Percentiles rank a stretch among this genome's conserved stretches.
These are phyloP conservation scores for Caenorhabditis wallacei DNA, from an alignment of 2,888 invertebrate genomes.

Conservation along the genomic window DNA sequence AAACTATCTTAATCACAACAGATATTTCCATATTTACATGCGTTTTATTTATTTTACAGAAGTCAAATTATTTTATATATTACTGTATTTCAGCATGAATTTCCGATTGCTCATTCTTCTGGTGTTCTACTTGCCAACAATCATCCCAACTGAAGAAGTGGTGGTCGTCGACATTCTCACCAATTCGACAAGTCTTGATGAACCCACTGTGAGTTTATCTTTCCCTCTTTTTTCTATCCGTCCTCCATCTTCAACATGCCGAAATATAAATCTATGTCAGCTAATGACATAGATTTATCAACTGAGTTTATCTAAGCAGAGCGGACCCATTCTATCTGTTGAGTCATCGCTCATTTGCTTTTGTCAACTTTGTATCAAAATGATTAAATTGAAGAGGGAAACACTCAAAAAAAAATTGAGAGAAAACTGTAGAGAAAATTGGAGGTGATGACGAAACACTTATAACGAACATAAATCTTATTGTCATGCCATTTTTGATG, in stretches of 20 bases:
- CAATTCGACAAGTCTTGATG: slow-evolving; percentile 43
- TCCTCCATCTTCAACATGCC: slow-evolving; percentile 22
- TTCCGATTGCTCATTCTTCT: slow-evolving; percentile 56
- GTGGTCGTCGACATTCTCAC: slow-evolving; percentile 44
- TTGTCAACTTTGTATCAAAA: slow-evolving; percentile 22
- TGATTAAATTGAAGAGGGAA: background rate
- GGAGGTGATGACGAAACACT: slow-evolving; percentile 15
- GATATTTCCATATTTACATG: background rate
- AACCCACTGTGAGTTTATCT: slow-evolving; percentile 50
- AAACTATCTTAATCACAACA: background rate
- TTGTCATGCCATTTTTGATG: slow-evolving; percentile 30
- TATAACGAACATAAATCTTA: slow-evolving; percentile 52
- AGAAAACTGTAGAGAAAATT: slow-evolving; percentile 5
- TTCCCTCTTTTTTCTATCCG: slow-evolving; percentile 19
- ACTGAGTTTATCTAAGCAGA: slow-evolving; percentile 58
- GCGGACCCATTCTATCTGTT: slow-evolving; percentile 56
- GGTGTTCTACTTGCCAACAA: slow-evolving; percentile 24
- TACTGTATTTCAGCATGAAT: slow-evolving; percentile 43
- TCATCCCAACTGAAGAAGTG: slow-evolving; percentile 9
- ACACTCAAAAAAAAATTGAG: background rate
- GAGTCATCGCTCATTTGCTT: slow-evolving; percentile 52
- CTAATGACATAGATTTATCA: slow-evolving; percentile 57
- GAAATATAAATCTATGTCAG: slow-evolving; percentile 54
- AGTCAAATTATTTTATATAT: background rate
- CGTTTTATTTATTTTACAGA: background rate